Base-by-base conservation (phyloP, 2,113 vertebrate species). In the Osmerus mordax region DNA sequence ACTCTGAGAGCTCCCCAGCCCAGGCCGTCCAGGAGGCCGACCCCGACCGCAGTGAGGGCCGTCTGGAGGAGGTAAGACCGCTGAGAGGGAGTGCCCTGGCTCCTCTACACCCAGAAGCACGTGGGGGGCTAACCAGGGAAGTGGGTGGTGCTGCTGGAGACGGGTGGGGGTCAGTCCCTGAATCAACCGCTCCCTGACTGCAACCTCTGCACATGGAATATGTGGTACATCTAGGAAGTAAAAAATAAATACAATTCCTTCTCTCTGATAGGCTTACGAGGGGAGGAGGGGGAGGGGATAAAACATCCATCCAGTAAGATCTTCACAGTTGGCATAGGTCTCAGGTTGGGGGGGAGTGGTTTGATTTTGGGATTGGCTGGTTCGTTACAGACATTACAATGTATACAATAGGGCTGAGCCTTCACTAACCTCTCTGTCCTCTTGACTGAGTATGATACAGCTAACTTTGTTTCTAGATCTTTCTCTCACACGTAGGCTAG, bases 51-150 rank as follows among this genome's bases (percentile, higher is more conserved):
- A 87, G 70, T 13, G 88, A 91, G 75, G 83, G 78, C 11, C 86
- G 79, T 18, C 77, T 86, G 80, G 92, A 92, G 86, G 90, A 93
- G 92, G 92, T 93, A 93, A 91, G 92, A 82, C 76, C 75, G 67
- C 72, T 66, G 77, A 77, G 79, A 72, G 80, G 61, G 64, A 73
- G 61, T 32, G 7, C 64, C 72, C 62, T 70, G 54, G 65, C 16
- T 86, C 65, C 15, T 54, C 64, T 19, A 21, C 16, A n/a, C 9
- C 2, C n/a, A 64, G 62, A 16, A 29, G 62, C 62, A 16, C 12
- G 15, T 15, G 23, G 32, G 32, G 36, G 41, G 15, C 14, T 23
- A 32, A 5, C 14, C 3, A 6, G 60, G 61, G 19, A 15, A 14
- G 11, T 13, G 60, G 60, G 58, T n/a, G 58, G 58, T 2, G 3